Percentiles rank a stretch among this genome's conserved stretches.
These are phyloP conservation scores for Oedothorax gibbosus DNA, from an alignment of 1,140 invertebrate species.

Conservation along the genomic window DNA sequence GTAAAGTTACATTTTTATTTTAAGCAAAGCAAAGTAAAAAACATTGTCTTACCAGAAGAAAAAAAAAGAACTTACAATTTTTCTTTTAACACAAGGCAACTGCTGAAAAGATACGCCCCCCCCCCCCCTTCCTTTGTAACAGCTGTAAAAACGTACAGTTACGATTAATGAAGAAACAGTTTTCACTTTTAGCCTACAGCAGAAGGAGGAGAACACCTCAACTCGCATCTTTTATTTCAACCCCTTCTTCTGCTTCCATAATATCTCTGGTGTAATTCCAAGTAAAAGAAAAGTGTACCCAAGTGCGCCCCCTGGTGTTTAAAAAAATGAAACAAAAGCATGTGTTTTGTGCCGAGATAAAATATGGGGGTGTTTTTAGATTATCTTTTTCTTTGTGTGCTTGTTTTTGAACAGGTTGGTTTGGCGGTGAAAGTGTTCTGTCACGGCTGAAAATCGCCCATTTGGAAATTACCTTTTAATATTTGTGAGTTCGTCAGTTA, in stretches of 20 bases:
- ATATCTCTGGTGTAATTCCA: conserved; percentile 5
- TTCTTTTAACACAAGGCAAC: too few relatives aligned
- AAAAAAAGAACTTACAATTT: too few relatives aligned
- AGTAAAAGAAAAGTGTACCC: background rate
- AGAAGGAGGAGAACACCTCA: background rate
- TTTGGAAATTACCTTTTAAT: too few relatives aligned
- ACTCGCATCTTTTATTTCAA: background rate
- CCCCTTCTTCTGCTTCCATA: background rate
- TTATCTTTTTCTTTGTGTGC: too few relatives aligned
- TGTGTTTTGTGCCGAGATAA: background rate
- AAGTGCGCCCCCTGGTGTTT: conserved; percentile 35
- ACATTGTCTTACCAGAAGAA: too few relatives aligned
- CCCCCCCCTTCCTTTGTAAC: background rate
- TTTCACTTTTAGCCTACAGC: background rate
- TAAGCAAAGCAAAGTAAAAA: too few relatives aligned
- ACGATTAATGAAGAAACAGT: conserved; percentile 35
- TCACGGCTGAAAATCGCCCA: too few relatives aligned
- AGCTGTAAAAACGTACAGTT: conserved; percentile 21
- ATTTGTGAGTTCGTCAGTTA: too few relatives aligned
- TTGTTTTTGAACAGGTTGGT: too few relatives aligned
- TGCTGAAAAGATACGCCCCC: background rate
- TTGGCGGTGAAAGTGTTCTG: too few relatives aligned
- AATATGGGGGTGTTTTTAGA: too few relatives aligned
- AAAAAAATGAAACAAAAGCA: conserved; percentile 7
- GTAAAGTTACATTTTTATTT: too few relatives aligned